Evolutionary conservation across 2,113 vertebrate species (phyloP).

Genomic region (Dolichotis patagonum): DNA sequence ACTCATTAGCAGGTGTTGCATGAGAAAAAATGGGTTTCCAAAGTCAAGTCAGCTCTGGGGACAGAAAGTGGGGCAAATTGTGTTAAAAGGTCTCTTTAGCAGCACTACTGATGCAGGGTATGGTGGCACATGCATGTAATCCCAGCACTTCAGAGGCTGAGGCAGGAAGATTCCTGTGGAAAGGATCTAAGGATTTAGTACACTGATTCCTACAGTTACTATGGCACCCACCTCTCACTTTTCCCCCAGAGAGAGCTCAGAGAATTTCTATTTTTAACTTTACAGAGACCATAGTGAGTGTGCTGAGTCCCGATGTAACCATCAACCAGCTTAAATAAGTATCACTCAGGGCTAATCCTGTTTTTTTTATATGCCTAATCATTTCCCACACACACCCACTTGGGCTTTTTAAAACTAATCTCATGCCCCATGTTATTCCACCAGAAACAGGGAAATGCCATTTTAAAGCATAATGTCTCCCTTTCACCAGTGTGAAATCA

Average conservation of each 20-base stretch:
- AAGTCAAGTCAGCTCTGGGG: neutral
- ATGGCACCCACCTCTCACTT: neutral
- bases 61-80: neutral
- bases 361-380: neutral
- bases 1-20: neutral
- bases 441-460: neutral
- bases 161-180: neutral
- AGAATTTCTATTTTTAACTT: conserved; percentile 40
- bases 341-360: neutral
- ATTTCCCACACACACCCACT: neutral
- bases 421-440: neutral
- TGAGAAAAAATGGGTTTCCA: neutral
- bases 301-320: neutral
- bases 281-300: neutral
- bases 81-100: neutral
- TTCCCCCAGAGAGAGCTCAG: neutral
- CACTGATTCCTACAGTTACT: neutral
- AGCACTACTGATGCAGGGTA: neutral
- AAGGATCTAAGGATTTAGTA: neutral
- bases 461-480: neutral
- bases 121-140: neutral
- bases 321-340: neutral
- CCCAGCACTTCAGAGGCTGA: neutral
- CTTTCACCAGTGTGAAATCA: neutral
- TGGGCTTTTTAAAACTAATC: neutral